Conservation (phyloP, 2,113 vertebrate species). For the Scatophagus argus region DNA sequence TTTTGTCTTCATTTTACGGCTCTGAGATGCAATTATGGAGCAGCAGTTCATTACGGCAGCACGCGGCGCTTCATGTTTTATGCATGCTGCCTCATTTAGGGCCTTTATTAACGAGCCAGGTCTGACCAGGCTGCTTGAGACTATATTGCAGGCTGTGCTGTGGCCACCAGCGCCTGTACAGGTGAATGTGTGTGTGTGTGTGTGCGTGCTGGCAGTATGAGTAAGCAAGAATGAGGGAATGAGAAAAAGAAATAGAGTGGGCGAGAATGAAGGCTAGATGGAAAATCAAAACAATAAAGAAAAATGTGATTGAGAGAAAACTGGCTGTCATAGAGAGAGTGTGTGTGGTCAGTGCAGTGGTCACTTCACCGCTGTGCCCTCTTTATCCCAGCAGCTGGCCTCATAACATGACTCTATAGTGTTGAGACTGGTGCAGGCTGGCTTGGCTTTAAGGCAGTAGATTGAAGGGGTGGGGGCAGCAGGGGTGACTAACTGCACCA, state of each 20-base stretch:
- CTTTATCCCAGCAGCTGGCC: conserved; percentile 59
- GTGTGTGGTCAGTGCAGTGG: conserved; percentile 78
- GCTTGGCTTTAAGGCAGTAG: conserved; percentile 61
- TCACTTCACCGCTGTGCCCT: conserved; percentile 69
- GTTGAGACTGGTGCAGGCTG: conserved; percentile 38
- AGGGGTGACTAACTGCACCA: conserved; percentile 98
- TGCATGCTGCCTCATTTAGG: conserved; percentile 86
- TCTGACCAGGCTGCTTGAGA: conserved; percentile 67
- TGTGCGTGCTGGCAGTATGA: conserved; percentile 31
- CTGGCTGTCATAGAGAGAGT: conserved; percentile 42
- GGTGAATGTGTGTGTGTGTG: conserved; percentile 33
- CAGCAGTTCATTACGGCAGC: conserved; percentile 85
- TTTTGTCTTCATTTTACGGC: conserved; percentile 88
- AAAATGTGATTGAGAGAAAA: conserved; percentile 68
- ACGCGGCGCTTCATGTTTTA: conserved; percentile 85
- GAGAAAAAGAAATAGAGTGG: conserved; percentile 44
- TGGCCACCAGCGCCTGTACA: conserved; percentile 48
- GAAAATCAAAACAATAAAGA: conserved; percentile 43
- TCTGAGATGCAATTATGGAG: conserved; percentile 86
- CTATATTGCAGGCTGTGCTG: conserved; percentile 48
- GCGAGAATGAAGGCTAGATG: conserved; percentile 38
- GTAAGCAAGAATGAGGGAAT: conserved; percentile 43
- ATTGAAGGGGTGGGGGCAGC: conserved; percentile 87
- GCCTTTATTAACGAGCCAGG: conserved; percentile 83
- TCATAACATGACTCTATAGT: conserved; percentile 44